Evolutionary conservation across 2,113 vertebrate species (phyloP).

Genomic region (Paramormyrops kingsleyae): DNA sequence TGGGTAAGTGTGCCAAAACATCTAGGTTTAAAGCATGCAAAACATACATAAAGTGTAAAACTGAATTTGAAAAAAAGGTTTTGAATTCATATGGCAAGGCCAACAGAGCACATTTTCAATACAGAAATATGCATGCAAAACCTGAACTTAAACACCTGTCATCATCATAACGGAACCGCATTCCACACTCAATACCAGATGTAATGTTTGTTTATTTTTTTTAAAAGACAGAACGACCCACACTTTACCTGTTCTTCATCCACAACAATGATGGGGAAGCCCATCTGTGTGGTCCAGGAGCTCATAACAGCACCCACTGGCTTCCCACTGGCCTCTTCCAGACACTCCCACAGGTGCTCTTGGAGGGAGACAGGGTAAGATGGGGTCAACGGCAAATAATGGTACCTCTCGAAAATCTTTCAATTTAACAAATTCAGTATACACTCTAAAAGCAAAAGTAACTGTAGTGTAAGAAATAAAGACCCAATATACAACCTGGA

Average conservation of each 20-base stretch:
- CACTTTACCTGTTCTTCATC: slow-evolving; percentile 82
- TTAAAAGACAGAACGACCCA: background rate
- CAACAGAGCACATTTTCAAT: background rate
- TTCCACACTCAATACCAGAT: background rate
- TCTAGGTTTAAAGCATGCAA: background rate
- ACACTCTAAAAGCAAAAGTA: background rate
- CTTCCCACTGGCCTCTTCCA: slow-evolving; percentile 90
- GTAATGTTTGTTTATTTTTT: background rate
- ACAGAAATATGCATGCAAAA: background rate
- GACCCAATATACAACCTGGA: too few species aligned
- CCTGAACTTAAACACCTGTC: background rate
- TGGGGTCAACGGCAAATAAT: background rate
- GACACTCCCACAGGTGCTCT: slow-evolving; percentile 97
- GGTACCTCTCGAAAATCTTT: background rate
- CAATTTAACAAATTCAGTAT: background rate
- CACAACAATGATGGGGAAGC: slow-evolving; percentile 89
- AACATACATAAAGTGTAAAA: background rate
- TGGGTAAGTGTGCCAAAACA: background rate
- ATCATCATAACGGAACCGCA: background rate
- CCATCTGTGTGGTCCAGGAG: slow-evolving; percentile 98
- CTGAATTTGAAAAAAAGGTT: background rate
- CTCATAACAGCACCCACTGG: slow-evolving; percentile 92
- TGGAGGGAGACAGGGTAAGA: slow-evolving; percentile 31
- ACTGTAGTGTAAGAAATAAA: too few species aligned
- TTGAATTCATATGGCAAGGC: background rate